Base-by-base conservation (phyloP, 1,140 invertebrate species). In the Euborellia annulipes region DNA sequence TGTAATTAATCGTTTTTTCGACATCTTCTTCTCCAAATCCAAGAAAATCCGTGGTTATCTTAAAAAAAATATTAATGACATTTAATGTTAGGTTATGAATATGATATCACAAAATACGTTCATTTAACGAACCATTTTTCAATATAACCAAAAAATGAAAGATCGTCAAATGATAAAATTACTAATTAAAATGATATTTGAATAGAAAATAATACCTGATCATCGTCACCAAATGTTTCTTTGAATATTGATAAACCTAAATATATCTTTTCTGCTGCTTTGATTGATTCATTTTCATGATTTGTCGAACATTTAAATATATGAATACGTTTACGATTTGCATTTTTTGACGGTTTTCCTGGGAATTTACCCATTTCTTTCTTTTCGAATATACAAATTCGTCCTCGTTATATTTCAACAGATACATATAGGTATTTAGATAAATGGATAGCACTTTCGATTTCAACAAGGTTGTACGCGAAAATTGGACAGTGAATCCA, bases 301-400 rank as follows among this genome's bases (percentile, higher is more conserved):
- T 67, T 62, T 55, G 70, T 64, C 51, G 67, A 67, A 52, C 69
- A 63, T 54, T 71, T 68, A 59, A 82, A 69, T 62, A 82, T 78
- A 69, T 79, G 82, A 61, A 82, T 74, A 66, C 79, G 73, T 63
- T 80, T 82, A 70, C 78, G 78, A 67, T 81, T 82, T 60, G 79
- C 77, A 67, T 79, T 78, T 71, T 84, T 85, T 52, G 80, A 75
- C 62, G 82, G 81, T 72, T 83, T 84, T 53, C 82, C 81, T 60
- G 82, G 81, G 72, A 84, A 84, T 72, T 81, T 69, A 51, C 68
- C 71, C 72, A 75, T 75, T 60, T 65, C 23, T 27, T 27, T 4
- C 23, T 27, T 27, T 27, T 27, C 4, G 23, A 27, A 27, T 27
- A 27, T 11, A 27, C 23, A 27, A 27, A 27, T 11, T 27, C 23